A percentile compares a stretch with the other conserved stretches of the same genome.
Evolutionary conservation across 2,797 vertebrate genomes (phyloP).

Genomic region (Aphelocoma californica): DNA sequence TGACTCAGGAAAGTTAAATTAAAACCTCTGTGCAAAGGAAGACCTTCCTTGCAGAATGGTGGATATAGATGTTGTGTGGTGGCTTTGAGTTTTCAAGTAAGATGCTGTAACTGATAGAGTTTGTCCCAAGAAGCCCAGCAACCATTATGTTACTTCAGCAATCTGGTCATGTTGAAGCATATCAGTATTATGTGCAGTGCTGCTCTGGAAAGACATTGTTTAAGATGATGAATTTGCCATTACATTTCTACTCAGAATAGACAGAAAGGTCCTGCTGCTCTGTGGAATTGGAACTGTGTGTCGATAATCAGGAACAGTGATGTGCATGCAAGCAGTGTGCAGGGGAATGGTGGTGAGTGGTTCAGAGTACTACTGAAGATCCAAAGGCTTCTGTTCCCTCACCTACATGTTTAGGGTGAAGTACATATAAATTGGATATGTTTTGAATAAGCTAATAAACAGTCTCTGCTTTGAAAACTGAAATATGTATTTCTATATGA

Average conservation of each 20-base stretch:
- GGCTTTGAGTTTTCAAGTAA: neutral
- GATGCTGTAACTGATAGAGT: neutral
- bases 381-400: neutral
- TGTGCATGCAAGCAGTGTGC: neutral
- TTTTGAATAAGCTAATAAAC: neutral
- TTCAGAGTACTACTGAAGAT: neutral
- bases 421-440: neutral
- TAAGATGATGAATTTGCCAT: neutral
- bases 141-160: neutral
- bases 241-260: neutral
- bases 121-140: neutral
- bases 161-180: neutral
- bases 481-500: neutral
- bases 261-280: neutral
- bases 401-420: neutral
- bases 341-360: rapidly evolving
- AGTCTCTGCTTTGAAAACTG: neutral
- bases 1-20: neutral
- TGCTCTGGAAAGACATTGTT: neutral
- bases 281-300: neutral
- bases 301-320: neutral
- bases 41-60: neutral
- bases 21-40: neutral
- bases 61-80: neutral
- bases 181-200: neutral